Evolutionary conservation across 1,140 invertebrate genomes (phyloP).

Genomic region (Neuroterus valhalla): DNA sequence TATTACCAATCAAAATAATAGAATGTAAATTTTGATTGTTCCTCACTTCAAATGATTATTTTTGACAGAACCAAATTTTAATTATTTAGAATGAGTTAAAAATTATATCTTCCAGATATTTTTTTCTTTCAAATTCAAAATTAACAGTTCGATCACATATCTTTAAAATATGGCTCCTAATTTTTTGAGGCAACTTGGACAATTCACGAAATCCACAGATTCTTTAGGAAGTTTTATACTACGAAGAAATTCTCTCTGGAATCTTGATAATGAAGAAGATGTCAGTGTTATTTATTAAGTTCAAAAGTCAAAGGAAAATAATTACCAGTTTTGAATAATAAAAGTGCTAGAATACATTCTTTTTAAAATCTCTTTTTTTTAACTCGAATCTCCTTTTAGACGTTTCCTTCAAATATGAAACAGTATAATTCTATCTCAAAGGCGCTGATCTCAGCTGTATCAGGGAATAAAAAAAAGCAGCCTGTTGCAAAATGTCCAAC

Average conservation of each 20-base stretch:
- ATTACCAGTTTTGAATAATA: not conserved
- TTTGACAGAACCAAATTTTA: too few species aligned
- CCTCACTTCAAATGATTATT: too few species aligned
- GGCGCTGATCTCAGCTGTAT: not conserved
- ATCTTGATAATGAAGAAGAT: not conserved
- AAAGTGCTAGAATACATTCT: too few species aligned
- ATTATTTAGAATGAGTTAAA: too few species aligned
- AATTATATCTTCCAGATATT: too few species aligned
- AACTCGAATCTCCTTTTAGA: not conserved
- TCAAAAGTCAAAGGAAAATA: not conserved
- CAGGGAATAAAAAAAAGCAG: not conserved
- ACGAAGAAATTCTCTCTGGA: slow-evolving; percentile 8
- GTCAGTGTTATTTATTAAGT: not conserved
- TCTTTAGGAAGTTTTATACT: slow-evolving; percentile 10
- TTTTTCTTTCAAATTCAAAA: too few species aligned
- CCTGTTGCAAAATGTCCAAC: not conserved
- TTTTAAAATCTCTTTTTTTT: too few species aligned
- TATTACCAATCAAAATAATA: not conserved
- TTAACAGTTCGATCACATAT: too few species aligned
- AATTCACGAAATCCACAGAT: not conserved
- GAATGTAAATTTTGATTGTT: not conserved
- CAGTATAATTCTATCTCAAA: slow-evolving; percentile 11
- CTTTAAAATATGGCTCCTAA: not conserved
- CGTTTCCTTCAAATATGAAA: not conserved
- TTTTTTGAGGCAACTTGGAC: not conserved